Percentiles rank a stretch among this genome's conserved stretches.
Conservation (phyloP, 2,888 invertebrate species). For the Cantharis flavilabris region DNA sequence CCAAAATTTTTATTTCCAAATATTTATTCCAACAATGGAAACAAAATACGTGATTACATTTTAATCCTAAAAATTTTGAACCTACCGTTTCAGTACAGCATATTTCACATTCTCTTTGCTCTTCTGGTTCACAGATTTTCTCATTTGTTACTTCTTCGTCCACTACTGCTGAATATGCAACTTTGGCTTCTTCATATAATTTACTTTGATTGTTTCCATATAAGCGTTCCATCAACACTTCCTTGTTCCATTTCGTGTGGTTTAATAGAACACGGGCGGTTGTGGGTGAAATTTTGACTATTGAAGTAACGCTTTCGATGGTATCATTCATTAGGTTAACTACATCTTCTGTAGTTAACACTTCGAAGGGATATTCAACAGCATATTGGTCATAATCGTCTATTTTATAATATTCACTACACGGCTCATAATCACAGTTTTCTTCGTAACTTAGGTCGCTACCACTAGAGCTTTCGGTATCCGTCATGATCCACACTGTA, state of each 20-base stretch:
- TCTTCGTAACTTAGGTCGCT: background rate
- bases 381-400: background rate
- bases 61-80: background rate
- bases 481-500: background rate
- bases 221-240: background rate
- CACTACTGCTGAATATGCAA: background rate
- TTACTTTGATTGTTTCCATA: too few species aligned
- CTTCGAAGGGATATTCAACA: background rate
- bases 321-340: background rate
- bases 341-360: background rate
- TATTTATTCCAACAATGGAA: background rate
- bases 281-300: background rate
- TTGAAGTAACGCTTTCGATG: background rate
- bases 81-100: background rate
- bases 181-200: background rate
- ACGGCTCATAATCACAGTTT: background rate
- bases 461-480: background rate
- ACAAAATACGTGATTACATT: background rate
- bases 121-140: background rate
- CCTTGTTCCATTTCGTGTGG: background rate
- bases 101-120: background rate
- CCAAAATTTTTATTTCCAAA: background rate
- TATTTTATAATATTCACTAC: background rate
- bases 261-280: background rate
- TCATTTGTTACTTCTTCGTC: background rate